Conservation (phyloP, 2,888 invertebrate species). For the Drosophila prolongata region DNA sequence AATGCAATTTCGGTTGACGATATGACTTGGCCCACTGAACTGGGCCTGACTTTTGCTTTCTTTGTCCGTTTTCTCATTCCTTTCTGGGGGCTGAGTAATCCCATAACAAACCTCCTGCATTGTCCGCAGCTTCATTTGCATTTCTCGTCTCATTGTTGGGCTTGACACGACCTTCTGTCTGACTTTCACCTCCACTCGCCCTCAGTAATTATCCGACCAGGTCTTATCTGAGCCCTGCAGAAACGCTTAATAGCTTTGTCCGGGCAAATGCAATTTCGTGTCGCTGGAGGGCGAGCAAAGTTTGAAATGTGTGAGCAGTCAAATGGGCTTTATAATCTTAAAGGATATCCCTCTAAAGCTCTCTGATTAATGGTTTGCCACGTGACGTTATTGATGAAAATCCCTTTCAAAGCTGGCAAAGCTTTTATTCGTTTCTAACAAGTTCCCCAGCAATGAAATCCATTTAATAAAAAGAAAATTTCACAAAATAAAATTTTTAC, state of each 20-base stretch:
- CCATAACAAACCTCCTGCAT: conserved; percentile 19
- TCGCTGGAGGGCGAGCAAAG: neutral
- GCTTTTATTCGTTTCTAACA: conserved; percentile 23
- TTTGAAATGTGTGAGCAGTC: conserved; percentile 10
- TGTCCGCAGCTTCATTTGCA: conserved; percentile 26
- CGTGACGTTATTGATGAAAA: conserved; percentile 24
- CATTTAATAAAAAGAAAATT: neutral
- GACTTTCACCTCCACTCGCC: conserved; percentile 9
- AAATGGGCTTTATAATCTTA: conserved; percentile 9
- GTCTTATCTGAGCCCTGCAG: conserved; percentile 40
- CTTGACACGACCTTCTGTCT: conserved; percentile 9
- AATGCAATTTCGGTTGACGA: conserved; percentile 60
- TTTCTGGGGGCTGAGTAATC: conserved; percentile 16
- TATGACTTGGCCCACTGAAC: conserved; percentile 26
- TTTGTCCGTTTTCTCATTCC: neutral
- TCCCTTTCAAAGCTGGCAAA: conserved; percentile 25
- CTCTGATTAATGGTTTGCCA: conserved; percentile 38
- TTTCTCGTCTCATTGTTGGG: conserved; percentile 17
- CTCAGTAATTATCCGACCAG: conserved; percentile 7
- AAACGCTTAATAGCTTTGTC: conserved; percentile 29
- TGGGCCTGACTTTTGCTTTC: conserved; percentile 42
- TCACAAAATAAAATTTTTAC: neutral
- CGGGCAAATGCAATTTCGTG: conserved; percentile 37
- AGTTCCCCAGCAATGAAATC: neutral
- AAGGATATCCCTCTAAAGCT: conserved; percentile 34